Conservation (phyloP, 2,113 vertebrate species). For the Passerina amoena region DNA sequence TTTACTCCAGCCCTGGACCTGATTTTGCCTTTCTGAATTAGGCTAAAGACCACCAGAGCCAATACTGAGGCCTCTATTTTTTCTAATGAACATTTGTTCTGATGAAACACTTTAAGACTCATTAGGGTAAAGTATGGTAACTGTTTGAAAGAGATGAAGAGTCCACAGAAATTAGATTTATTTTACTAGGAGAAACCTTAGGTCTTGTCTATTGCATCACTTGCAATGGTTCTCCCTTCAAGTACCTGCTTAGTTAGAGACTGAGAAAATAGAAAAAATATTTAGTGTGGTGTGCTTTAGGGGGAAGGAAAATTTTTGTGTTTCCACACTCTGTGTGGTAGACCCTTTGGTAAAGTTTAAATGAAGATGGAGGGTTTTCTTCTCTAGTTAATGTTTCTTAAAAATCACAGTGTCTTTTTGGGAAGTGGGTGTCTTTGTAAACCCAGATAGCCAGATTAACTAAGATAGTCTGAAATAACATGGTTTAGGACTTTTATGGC, state of each 20-base stretch:
- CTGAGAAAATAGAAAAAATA: not conserved
- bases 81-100: not conserved
- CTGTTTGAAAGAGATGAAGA: not conserved
- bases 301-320: not conserved
- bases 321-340: not conserved
- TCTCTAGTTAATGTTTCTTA: not conserved
- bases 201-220: not conserved
- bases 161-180: not conserved
- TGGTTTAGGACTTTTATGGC: not conserved
- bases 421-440: not conserved
- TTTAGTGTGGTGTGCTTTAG: not conserved
- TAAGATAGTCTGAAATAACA: not conserved
- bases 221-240: not conserved
- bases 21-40: not conserved
- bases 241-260: not conserved
- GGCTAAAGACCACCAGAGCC: not conserved
- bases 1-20: not conserved
- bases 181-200: not conserved
- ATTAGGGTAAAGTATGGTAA: not conserved
- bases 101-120: not conserved
- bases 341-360: not conserved
- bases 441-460: not conserved
- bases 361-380: not conserved
- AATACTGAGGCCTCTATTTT: not conserved
- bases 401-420: not conserved